Evolutionary conservation across 2,888 invertebrate genomes (phyloP).

Genomic region (Lepetodrilus schrolli): DNA sequence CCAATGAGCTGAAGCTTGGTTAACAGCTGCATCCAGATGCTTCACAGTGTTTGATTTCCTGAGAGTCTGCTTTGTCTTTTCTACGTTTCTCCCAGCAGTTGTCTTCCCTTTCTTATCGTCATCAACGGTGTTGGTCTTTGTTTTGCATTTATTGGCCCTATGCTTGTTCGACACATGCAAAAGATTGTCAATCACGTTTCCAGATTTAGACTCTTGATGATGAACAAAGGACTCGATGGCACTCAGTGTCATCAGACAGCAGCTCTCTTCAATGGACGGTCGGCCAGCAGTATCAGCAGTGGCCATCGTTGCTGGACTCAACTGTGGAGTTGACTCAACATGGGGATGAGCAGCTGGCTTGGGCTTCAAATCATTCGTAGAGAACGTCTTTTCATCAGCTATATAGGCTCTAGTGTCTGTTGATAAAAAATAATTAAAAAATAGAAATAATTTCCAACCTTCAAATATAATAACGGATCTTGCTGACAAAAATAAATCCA

Average conservation of each 20-base stretch:
- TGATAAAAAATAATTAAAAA: no score
- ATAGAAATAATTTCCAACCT: no score
- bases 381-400: no score
- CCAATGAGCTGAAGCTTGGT: not conserved
- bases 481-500: no score
- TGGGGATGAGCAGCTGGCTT: no score
- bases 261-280: slow-evolving; percentile 10
- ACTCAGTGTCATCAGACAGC: slow-evolving; percentile 34
- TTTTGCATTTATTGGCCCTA: not conserved
- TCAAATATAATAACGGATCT: no score
- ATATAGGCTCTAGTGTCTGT: no score
- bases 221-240: slow-evolving; percentile 39
- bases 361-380: no score
- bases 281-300: no score
- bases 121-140: not conserved
- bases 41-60: not conserved
- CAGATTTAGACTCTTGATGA: slow-evolving; percentile 34
- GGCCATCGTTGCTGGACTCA: no score
- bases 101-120: not conserved
- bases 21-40: not conserved
- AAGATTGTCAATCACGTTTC: slow-evolving; percentile 35
- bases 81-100: not conserved
- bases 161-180: slow-evolving; percentile 28
- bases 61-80: no score
- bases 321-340: no score